Conservation (phyloP, 2,888 invertebrate species). For the Alcis repandata region DNA sequence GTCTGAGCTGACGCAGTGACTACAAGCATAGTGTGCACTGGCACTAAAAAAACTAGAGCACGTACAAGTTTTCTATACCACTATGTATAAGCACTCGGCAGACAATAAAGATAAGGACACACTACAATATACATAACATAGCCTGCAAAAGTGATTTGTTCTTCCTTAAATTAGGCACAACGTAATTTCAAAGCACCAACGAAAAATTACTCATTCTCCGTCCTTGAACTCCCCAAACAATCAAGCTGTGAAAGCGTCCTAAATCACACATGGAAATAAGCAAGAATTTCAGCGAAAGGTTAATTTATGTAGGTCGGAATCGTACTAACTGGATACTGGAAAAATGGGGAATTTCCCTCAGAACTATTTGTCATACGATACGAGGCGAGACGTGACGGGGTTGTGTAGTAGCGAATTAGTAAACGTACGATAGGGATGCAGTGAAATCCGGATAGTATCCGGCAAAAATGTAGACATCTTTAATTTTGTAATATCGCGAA, state of each 20-base stretch:
- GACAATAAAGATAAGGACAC: neutral
- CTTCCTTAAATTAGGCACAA: conserved; percentile 7
- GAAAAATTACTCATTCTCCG: conserved; percentile 9
- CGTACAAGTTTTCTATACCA: neutral
- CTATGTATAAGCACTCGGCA: neutral
- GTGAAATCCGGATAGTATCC: conserved; percentile 11
- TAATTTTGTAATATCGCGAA: too few species aligned
- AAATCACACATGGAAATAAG: conserved; percentile 39
- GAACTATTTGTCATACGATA: conserved; percentile 61
- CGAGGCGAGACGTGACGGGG: conserved; percentile 65
- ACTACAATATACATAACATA: conserved; percentile 4
- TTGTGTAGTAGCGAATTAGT: conserved; percentile 65
- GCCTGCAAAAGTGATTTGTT: conserved; percentile 8
- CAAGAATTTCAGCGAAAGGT: conserved; percentile 44
- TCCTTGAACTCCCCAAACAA: conserved; percentile 23
- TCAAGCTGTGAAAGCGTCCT: conserved; percentile 22
- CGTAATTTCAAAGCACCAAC: conserved; percentile 3
- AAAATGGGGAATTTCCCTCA: conserved; percentile 48
- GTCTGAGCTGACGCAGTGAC: too few species aligned
- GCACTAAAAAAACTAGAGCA: too few species aligned
- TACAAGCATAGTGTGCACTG: too few species aligned
- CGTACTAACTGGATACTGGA: conserved; percentile 47
- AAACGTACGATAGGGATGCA: conserved; percentile 45
- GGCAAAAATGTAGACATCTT: neutral
- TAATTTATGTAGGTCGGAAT: conserved; percentile 48